Evolutionary conservation across 2,113 vertebrate genomes (phyloP), one percentile per base, ranked within the genome.

Genomic region (Coptodon bakossiorum): DNA sequence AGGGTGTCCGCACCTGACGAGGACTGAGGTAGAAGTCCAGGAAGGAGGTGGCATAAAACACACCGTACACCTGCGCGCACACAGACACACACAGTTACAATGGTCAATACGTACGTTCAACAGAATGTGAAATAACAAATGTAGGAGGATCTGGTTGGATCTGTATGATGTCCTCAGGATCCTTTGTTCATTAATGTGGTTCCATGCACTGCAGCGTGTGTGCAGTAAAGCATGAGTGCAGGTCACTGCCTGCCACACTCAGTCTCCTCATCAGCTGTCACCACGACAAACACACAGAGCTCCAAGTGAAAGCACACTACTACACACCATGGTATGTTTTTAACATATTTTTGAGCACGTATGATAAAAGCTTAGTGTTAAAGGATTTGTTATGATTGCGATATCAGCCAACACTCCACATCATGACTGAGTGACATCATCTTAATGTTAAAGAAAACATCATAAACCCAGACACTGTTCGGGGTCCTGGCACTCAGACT

Each of bases 41-140:
- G 95, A 99, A 99, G 50, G 98, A 99, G 0, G 98, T 99, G 57
- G 98, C 98, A 0, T 98, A 99, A 95, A 98, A 99, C 81, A 99
- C 91, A 2, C 98, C 98, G 1, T 98, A 98, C 52, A 97, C 88
- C 98, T 99, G 88, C 1, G 34, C 40, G 86, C 57, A 61, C 3
- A 82, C 38, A 63, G 54, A 89, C 3, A 63, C 40, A 43, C 61
- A 22, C 34, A 59, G 61, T 63, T 63, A 3, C 29, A 63, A 34
- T 19, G 59, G 29, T 34, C 9, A 17, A 63, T 6, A 6, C 3
- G 10, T 4, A 38, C 1, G 9, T n/a, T 66, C 9, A n/a, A 38
- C 61, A 38, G 17, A 24, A 24, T 27, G 22, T 57, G 54, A 5
- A 38, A 38, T 68, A 40, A 38, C 17, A 12, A 13, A 68, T 1